Conservation (phyloP, 1,140 invertebrate species). For the Aphidius ervi region DNA sequence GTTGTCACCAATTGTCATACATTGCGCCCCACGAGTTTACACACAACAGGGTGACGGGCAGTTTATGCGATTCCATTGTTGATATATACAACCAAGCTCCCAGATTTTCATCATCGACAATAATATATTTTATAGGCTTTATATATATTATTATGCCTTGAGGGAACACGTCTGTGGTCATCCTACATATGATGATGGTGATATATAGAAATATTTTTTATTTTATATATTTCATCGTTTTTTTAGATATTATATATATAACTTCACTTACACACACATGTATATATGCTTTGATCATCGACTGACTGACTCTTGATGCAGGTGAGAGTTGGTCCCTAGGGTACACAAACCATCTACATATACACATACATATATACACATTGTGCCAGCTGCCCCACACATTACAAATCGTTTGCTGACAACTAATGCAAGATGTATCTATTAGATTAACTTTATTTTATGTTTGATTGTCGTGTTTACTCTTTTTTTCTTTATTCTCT, state of each 20-base stretch:
- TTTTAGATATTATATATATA: too few species aligned
- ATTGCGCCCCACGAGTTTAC: conserved; percentile 48
- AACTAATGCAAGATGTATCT: conserved; percentile 24
- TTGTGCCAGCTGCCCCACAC: conserved; percentile 9
- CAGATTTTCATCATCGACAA: neutral
- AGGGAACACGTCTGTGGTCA: conserved; percentile 15
- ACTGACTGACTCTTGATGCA: conserved; percentile 1
- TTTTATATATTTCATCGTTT: too few species aligned
- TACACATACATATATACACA: neutral
- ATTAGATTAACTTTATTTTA: conserved; percentile 17
- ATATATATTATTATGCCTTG: neutral
- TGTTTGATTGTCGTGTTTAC: neutral
- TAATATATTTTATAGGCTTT: too few species aligned
- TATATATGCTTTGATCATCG: neutral
- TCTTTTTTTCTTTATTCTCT: neutral
- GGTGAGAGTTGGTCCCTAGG: neutral
- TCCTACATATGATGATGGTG: conserved; percentile 3
- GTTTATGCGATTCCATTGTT: conserved; percentile 48
- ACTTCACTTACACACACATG: too few species aligned
- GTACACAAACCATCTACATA: neutral
- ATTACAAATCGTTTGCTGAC: conserved; percentile 8
- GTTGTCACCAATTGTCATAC: conserved; percentile 49
- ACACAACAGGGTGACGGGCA: conserved; percentile 47
- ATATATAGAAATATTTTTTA: neutral
- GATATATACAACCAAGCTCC: conserved; percentile 23